Evolutionary conservation across 2,888 invertebrate genomes (phyloP).

Genomic region (Lampropteryx suffumata): DNA sequence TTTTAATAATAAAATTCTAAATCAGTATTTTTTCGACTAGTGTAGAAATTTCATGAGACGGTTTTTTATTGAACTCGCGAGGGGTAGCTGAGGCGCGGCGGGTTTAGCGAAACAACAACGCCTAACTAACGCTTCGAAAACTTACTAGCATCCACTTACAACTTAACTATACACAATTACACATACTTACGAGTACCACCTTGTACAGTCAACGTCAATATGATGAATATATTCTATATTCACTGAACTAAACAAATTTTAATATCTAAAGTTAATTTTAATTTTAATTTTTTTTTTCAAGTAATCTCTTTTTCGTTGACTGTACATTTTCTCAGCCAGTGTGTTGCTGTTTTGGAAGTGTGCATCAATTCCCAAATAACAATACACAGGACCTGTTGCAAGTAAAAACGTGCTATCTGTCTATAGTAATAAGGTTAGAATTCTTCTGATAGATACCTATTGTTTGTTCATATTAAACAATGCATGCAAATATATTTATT

Average conservation of each 20-base stretch:
- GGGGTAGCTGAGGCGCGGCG: no score
- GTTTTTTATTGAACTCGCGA: no score
- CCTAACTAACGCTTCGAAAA: constrained; percentile 26
- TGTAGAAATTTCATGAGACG: no score
- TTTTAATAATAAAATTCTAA: no score
- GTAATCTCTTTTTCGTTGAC: not conserved
- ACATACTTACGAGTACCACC: no score
- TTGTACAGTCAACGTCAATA: constrained; percentile 2
- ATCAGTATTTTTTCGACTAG: no score
- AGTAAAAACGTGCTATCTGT: constrained; percentile 6
- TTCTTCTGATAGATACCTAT: not conserved
- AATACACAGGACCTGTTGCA: not conserved
- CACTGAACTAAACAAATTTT: no score
- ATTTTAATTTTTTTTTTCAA: no score
- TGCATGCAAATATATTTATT: not conserved
- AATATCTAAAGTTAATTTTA: no score
- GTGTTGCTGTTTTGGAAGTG: not conserved
- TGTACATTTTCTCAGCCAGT: constrained; percentile 2
- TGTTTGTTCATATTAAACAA: not conserved
- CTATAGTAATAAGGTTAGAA: constrained; percentile 1
- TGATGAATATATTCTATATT: not conserved
- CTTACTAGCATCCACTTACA: constrained; percentile 2
- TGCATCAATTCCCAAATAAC: not conserved
- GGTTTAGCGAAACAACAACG: constrained; percentile 10
- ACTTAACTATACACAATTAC: not conserved